Base-by-base conservation (phyloP, 2,797 vertebrate genomes). In the Hydrolagus colliei region DNA sequence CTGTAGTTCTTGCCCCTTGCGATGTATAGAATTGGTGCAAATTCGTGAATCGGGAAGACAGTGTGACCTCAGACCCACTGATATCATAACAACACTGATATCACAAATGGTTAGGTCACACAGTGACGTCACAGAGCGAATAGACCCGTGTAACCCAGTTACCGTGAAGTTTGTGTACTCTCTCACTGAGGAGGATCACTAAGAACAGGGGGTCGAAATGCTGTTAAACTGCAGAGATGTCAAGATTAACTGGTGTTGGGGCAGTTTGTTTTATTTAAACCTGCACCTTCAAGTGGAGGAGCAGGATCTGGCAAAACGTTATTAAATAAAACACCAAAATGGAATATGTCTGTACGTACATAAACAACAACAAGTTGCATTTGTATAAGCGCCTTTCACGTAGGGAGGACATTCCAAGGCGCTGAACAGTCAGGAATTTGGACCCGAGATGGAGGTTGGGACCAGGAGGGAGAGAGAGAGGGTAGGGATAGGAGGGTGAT, bases 81-180 rank as follows among this genome's bases (percentile, higher is more conserved):
- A 68, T 27, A 71, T 71, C 79, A 71, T 35, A 84, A 41, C 52
- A 41, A 41, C 79, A 84, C 18, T 0, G n/a, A 35, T 6, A 14
- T 84, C 79, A 84, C 32, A 68, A 35, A 84, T 68, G 65, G 65
- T 52, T 84, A 35, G 65, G 79, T 68, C 62, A 84, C 65, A 84
- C 35, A 86, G 27, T 74, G n/a, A 86, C 85, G 73, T 86, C 85
- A 86, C 61, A 86, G 71, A 74, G 73, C 52, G 73, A 86, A 73
- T 74, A 63, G 72, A 86, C 72, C n/a, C 1, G n/a, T 86, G 73
- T 84, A 52, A 84, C 16, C 79, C 65, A 71, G 79, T 84, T 84
- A 71, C 32, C 79, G 71, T 32, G 79, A 84, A 84, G 20, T 84
- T 84, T 71, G 32, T 41, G n/a, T 52, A 84, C 79, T 71, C 16